Evolutionary conservation across 2,113 vertebrate species (phyloP), one percentile per base, ranked within the genome.

Genomic region (Columba livia): DNA sequence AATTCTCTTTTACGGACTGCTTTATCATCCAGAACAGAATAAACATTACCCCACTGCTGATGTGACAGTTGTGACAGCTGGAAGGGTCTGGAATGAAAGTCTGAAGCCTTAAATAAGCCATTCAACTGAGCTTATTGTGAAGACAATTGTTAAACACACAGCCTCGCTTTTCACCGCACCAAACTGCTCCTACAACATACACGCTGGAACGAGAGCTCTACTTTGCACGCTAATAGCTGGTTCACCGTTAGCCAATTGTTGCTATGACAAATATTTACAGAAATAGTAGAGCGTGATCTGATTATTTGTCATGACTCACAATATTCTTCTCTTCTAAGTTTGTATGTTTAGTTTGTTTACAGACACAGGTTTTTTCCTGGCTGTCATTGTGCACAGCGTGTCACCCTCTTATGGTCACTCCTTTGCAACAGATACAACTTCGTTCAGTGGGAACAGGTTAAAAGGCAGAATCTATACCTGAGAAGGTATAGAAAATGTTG

Each of bases 11-110:
- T 58, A 92, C n/a, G 85, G 21, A 42, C 89, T 74, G 66, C 85
- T 94, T 90, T 94, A 75, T 97, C 88, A 87, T 36, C 66, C 80
- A 64, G 91, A 96, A 94, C 83, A 77, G 32, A 89, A 51, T 81
- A 96, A 94, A 71, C 61, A 24, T 79, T 90, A 95, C 69, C 61
- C 70, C 6, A 9, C 67, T 93, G 82, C 79, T 79, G 75, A 67
- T 88, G 36, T 61, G 90, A 89, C 65, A 67, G 26, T 54, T 87
- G 87, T 94, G 73, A 42, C 89, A 94, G 94, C 89, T 89, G 89
- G 62, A 95, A 67, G 69, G 42, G 53, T 69, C 56, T 77, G 73
- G 26, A 91, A 74, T 79, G 90, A 85, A 81, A 91, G 40, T 50
- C 94, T 88, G 90, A 92, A 96, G 65, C 73, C 73, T 94, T 71